Evolutionary conservation across 2,888 invertebrate species (phyloP).

Genomic region (Leptogaster cylindrica): DNA sequence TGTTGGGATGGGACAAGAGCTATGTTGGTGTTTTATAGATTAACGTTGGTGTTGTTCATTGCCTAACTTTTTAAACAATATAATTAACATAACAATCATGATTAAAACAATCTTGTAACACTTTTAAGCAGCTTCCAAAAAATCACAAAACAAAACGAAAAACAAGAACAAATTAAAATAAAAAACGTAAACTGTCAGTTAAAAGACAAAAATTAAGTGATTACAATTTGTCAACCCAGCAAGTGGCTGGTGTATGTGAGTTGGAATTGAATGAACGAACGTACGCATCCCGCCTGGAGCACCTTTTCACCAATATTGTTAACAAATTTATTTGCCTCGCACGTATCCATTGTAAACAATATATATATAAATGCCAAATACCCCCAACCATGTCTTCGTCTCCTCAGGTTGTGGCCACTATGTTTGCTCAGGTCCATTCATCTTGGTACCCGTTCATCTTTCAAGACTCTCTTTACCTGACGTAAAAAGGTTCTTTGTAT

Average conservation of each 20-base stretch:
- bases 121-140: no score
- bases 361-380: neutral
- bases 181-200: no score
- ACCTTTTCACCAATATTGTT: constrained; percentile 3
- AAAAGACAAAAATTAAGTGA: constrained; percentile 17
- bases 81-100: no score
- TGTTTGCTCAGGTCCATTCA: constrained; percentile 31
- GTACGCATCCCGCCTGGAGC: constrained; percentile 2
- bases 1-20: no score
- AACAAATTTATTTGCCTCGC: constrained; percentile 21
- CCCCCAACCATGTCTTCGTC: constrained; percentile 9
- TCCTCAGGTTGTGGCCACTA: constrained; percentile 15
- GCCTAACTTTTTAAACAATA: no score
- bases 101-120: no score
- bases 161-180: no score
- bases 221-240: constrained; percentile 14
- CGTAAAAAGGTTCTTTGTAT: neutral
- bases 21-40: no score
- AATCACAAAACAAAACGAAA: no score
- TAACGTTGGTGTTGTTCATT: no score
- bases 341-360: neutral
- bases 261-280: neutral
- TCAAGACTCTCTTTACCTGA: neutral
- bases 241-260: constrained; percentile 2
- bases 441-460: constrained; percentile 3